Evolutionary conservation across 2,888 invertebrate species (phyloP), one percentile per base, ranked within the genome.

Genomic region (Antheraea assamensis): DNA sequence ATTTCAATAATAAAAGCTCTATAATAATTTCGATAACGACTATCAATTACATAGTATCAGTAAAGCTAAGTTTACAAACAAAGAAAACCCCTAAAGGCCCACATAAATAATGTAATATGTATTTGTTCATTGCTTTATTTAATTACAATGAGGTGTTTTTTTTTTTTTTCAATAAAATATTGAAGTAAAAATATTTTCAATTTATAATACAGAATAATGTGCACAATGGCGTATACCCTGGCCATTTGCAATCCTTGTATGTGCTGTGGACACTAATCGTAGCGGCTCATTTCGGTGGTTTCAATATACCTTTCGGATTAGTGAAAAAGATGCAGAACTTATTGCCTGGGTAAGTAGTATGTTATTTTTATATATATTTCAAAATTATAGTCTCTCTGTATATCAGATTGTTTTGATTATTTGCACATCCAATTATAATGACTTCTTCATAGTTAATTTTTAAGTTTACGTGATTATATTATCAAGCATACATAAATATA

Each of bases 181-280:
- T n/a, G n/a, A n/a, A n/a, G n/a, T 42, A 31, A 30, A 24, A 24
- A 42, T 55, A 61, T 24, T 24, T 15, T 27, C 35, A 27, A 68
- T 35, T 68, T 68, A 8, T 2, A 68, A 68, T 70, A 83, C 95
- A 99, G 99, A 99, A 99, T 90, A 98, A 98, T 88, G 95, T 99
- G 76, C 97, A 98, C 87, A 99, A 98, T 95, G 99, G 99, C 68
- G 97, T 99, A 24, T 99, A 99, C 88, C 99, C 99, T 49, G 99
- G 98, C 0, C 98, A 99, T 78, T 95, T 99, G 81, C 97, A 97
- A 87, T 98, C 98, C 72, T 95, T 99, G 75, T 97, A 98, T 95
- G 95, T 98, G 64, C 96, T 98, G 47, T 96, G 98, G 87, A 96
- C 96, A 17, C 88, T 98, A 55, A 96, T 99, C 15, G 95, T 97